Evolutionary conservation across 2,113 vertebrate species (phyloP).

Genomic region (Corydoras maculifer): DNA sequence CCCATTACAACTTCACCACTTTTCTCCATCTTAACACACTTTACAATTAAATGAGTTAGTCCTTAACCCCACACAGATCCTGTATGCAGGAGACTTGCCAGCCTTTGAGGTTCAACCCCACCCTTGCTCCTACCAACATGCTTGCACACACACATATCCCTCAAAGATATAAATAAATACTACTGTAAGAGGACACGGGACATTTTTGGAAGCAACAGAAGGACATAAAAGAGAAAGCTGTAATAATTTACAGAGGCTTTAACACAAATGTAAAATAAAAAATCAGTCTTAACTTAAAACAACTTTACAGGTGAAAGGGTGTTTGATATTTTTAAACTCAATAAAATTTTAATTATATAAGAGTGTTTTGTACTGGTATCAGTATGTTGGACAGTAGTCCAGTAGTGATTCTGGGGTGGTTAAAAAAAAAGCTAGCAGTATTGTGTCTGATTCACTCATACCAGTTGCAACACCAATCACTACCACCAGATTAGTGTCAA

Average conservation of each 20-base stretch:
- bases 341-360: no score
- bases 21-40: constrained; percentile 53
- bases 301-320: no score
- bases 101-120: neutral
- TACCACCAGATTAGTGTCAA: no score
- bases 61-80: constrained; percentile 10
- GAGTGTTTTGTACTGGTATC: no score
- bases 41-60: constrained; percentile 4
- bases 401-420: no score
- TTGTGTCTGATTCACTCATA: no score
- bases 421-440: no score
- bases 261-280: no score
- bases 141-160: constrained; percentile 37
- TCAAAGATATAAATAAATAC: constrained; percentile 72
- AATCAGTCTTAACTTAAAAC: no score
- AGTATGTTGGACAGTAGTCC: no score
- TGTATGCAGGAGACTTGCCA: neutral
- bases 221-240: constrained; percentile 33
- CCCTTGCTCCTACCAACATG: neutral
- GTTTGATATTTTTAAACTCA: no score
- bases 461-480: no score
- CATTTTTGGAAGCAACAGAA: constrained; percentile 67
- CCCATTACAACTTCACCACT: constrained; percentile 68
- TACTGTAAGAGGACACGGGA: constrained; percentile 80
- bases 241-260: neutral